These are phyloP conservation scores for Amyelois transitella DNA, from an alignment of 1,140 invertebrate genomes.

Conservation along the genomic window DNA sequence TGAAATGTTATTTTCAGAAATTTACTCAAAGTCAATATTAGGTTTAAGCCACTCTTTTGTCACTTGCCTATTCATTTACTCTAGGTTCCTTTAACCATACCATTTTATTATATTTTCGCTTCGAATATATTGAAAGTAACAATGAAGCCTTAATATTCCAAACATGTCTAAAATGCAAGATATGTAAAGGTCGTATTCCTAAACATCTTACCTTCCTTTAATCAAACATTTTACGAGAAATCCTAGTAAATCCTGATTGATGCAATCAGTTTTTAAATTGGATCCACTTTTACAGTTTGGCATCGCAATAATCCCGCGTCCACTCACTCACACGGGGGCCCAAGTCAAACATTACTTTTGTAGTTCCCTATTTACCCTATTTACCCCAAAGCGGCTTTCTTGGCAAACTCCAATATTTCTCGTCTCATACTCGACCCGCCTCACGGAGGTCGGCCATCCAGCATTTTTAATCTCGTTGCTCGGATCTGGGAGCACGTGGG, in stretches of 20 bases:
- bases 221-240: not conserved
- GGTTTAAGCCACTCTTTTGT: too few relatives aligned
- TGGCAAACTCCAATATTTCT: constrained; percentile 62
- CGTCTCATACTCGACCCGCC: constrained; percentile 59
- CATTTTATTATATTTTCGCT: too few relatives aligned
- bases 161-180: not conserved
- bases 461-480: constrained; percentile 69
- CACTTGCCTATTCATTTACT: too few relatives aligned
- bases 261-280: constrained; percentile 31
- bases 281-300: constrained; percentile 31
- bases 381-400: constrained; percentile 65
- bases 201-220: not conserved
- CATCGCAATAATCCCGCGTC: constrained; percentile 45
- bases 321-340: constrained; percentile 41
- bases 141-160: too few relatives aligned
- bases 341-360: constrained; percentile 65
- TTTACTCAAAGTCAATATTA: too few relatives aligned
- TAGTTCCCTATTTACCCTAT: constrained; percentile 65
- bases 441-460: constrained; percentile 53
- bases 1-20: too few relatives aligned
- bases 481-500: constrained; percentile 57
- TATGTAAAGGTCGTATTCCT: not conserved
- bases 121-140: too few relatives aligned
- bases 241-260: constrained; percentile 8
- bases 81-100: too few relatives aligned